phyloP scores from a whole-genome alignment of 2,797 vertebrate genomes.

The Brachyrhaphis roseni region DNA sequence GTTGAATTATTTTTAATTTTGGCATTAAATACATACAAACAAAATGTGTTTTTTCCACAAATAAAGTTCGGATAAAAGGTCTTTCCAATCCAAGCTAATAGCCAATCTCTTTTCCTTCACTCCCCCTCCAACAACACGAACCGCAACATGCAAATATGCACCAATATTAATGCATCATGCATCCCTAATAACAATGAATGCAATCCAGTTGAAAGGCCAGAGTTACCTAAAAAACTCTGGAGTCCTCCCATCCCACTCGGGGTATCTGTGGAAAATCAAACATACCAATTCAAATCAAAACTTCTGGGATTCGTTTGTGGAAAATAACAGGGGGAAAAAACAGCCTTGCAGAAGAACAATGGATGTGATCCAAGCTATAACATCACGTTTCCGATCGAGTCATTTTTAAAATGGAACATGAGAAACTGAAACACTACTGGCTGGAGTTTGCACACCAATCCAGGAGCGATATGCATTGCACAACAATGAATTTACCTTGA shows the following conservation, averaged over 20 bases:
- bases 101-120: neutral
- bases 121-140: neutral
- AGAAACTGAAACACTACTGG: neutral
- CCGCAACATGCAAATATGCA: neutral
- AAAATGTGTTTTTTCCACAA: no score
- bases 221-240: conserved; percentile 76
- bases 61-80: neutral
- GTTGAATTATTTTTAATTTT: no score
- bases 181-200: neutral
- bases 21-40: no score
- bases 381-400: neutral
- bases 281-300: neutral
- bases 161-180: no score
- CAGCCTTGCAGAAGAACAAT: neutral
- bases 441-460: neutral
- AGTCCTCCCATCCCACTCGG: conserved; percentile 89
- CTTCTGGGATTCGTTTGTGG: neutral
- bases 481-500: neutral
- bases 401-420: neutral
- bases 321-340: neutral
- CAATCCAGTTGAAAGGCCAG: neutral
- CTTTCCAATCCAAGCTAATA: no score
- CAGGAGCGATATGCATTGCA: neutral
- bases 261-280: conserved; percentile 79
- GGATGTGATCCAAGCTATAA: neutral